Percentiles rank a stretch among this genome's conserved stretches.
Evolutionary conservation across 1,140 invertebrate genomes (phyloP).

Genomic region (Gyrodactylus salaris): DNA sequence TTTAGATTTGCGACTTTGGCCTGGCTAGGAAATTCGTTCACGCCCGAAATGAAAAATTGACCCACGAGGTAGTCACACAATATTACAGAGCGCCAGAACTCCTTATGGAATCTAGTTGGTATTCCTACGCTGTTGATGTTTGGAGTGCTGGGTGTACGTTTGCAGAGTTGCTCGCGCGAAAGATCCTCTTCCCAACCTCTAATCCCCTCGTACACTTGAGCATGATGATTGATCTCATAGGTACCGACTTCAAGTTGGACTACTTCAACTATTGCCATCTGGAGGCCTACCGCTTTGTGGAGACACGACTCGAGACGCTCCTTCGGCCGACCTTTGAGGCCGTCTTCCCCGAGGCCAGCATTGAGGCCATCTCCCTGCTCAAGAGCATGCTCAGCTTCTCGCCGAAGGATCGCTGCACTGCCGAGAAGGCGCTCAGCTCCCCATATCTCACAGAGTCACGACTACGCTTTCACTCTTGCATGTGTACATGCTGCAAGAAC

Average conservation of each 20-base stretch:
- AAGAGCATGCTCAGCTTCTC: background rate
- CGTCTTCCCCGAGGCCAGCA: background rate
- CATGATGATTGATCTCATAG: background rate
- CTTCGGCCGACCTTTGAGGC: background rate
- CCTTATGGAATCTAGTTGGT: conserved; percentile 23
- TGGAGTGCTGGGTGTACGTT: conserved; percentile 99
- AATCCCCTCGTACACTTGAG: background rate
- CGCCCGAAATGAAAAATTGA: conserved; percentile 60
- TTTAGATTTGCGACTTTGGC: conserved; percentile 80
- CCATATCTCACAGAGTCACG: conserved; percentile 85
- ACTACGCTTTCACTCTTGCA: conserved; percentile 87
- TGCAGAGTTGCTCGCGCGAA: conserved; percentile 58
- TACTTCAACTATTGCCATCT: background rate
- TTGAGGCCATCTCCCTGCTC: background rate
- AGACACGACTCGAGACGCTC: background rate
- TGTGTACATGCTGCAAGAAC: conserved; percentile 77
- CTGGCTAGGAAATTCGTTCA: conserved; percentile 67
- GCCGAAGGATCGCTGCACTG: conserved; percentile 46
- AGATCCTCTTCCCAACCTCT: conserved; percentile 47
- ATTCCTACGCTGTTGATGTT: conserved; percentile 52
- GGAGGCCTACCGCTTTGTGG: background rate
- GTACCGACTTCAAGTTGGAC: background rate
- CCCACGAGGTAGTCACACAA: conserved; percentile 57
- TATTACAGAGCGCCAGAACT: conserved; percentile 44
- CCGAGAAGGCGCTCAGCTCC: conserved; percentile 64